phyloP scores from a whole-genome alignment of 2,113 vertebrate genomes.

The Coturnix japonica region DNA sequence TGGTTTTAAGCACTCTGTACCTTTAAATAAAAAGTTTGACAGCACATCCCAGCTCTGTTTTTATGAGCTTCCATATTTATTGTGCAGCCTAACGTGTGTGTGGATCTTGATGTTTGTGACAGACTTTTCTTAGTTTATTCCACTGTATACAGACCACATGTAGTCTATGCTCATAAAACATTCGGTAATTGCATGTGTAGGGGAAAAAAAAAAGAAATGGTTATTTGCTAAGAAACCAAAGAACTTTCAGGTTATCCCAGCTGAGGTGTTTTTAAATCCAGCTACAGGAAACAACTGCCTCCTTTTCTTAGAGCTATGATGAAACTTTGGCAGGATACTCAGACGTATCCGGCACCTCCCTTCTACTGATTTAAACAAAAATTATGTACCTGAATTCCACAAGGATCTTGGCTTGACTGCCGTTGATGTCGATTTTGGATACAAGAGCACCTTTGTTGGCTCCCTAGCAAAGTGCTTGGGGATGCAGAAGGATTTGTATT shows the following conservation, averaged over 20 bases:
- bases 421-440: constrained; percentile 39
- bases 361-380: constrained; percentile 49
- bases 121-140: constrained; percentile 26
- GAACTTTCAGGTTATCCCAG: constrained; percentile 29
- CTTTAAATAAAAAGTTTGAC: not conserved
- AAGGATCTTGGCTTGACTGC: constrained; percentile 17
- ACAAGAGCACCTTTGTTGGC: not conserved
- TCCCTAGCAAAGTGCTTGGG: not conserved
- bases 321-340: constrained; percentile 44
- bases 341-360: constrained; percentile 30
- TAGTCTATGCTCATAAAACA: constrained; percentile 33
- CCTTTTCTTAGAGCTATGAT: not conserved
- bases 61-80: constrained; percentile 54
- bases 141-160: constrained; percentile 1
- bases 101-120: constrained; percentile 19
- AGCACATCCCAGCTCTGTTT: constrained; percentile 3
- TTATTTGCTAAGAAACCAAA: constrained; percentile 8
- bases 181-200: not conserved
- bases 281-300: constrained; percentile 29
- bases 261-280: constrained; percentile 52
- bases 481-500: constrained; percentile 53
- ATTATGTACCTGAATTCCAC: constrained; percentile 42
- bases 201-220: not conserved
- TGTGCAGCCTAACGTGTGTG: constrained; percentile 6
- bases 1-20: not conserved